Evolutionary conservation across 2,797 vertebrate species (phyloP).

Genomic region (Benthosema pterotum): DNA sequence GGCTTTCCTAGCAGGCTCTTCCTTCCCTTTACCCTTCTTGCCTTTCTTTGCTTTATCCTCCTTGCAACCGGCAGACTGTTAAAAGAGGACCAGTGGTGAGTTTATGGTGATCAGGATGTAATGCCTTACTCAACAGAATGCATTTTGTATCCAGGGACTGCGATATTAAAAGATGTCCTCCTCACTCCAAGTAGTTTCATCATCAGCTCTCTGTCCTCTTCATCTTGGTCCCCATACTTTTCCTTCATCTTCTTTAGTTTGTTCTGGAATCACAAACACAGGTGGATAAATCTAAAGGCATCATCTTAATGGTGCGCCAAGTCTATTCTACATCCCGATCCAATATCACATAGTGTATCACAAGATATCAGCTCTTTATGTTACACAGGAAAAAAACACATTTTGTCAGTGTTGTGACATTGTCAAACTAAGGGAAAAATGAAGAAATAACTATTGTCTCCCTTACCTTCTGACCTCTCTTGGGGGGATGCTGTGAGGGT

Average conservation of each 20-base stretch:
- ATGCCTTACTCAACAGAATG: too few relatives aligned
- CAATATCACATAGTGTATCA: background rate
- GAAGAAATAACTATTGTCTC: background rate
- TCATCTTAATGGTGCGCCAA: too few relatives aligned
- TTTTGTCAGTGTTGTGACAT: too few relatives aligned
- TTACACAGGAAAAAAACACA: too few relatives aligned
- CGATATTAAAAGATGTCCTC: conserved; percentile 6
- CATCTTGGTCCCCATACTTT: conserved; percentile 99
- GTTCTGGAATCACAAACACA: conserved; percentile 80
- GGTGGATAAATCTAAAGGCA: background rate
- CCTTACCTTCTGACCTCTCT: conserved; percentile 93
- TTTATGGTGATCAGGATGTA: too few relatives aligned
- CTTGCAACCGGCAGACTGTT: conserved; percentile 87
- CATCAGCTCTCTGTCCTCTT: conserved; percentile 95
- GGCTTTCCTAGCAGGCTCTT: conserved; percentile 79
- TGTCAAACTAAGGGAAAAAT: background rate
- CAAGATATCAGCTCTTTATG: too few relatives aligned
- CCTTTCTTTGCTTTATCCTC: conserved; percentile 89
- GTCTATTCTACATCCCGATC: too few relatives aligned
- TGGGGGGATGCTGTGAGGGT: conserved; percentile 78
- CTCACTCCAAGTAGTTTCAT: conserved; percentile 97
- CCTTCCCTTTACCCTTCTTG: conserved; percentile 89
- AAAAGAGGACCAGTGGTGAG: background rate
- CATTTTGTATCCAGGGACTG: too few relatives aligned
- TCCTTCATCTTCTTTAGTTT: conserved; percentile 99